Evolutionary conservation across 53 echinoderm and acorn worm genomes (phyloP).

Genomic region (Antedon mediterranea): DNA sequence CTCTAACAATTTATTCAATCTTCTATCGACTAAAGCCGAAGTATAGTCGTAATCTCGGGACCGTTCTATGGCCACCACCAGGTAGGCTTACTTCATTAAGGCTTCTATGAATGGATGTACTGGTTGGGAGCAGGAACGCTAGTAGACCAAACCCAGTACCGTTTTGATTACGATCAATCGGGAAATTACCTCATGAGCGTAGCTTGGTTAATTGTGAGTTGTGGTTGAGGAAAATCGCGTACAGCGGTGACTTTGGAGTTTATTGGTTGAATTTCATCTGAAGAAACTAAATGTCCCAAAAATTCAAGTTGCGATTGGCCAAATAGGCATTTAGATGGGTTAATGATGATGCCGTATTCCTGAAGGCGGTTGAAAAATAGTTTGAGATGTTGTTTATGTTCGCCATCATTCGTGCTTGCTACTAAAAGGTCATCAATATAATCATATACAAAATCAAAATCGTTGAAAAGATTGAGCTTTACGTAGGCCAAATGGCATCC

Average conservation of each 20-base stretch:
- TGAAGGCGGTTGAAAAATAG: constrained; percentile 10
- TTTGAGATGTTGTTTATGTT: constrained; percentile 17
- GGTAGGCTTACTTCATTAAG: no score
- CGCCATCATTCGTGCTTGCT: constrained; percentile 1
- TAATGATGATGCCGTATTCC: constrained; percentile 30
- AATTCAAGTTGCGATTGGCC: constrained; percentile 7
- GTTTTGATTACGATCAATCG: no score
- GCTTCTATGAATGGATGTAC: no score
- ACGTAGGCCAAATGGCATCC: constrained; percentile 43
- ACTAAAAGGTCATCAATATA: constrained; percentile 35
- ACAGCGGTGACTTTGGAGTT: constrained; percentile 12
- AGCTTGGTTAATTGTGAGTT: constrained; percentile 24
- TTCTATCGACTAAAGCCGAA: no score
- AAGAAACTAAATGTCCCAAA: constrained; percentile 22
- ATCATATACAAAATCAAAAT: constrained; percentile 24
- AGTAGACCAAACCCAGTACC: no score
- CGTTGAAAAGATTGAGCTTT: constrained; percentile 32
- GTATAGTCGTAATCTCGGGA: no score
- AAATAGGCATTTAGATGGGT: constrained; percentile 15
- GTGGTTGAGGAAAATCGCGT: constrained; percentile 4
- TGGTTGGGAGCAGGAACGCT: no score
- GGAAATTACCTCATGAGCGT: no score
- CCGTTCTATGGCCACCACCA: no score
- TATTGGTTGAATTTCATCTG: constrained; percentile 14
- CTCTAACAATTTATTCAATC: no score